These are phyloP conservation scores for Poliocrania exsul DNA, from an alignment of 2,797 vertebrate genomes.

Conservation along the genomic window DNA sequence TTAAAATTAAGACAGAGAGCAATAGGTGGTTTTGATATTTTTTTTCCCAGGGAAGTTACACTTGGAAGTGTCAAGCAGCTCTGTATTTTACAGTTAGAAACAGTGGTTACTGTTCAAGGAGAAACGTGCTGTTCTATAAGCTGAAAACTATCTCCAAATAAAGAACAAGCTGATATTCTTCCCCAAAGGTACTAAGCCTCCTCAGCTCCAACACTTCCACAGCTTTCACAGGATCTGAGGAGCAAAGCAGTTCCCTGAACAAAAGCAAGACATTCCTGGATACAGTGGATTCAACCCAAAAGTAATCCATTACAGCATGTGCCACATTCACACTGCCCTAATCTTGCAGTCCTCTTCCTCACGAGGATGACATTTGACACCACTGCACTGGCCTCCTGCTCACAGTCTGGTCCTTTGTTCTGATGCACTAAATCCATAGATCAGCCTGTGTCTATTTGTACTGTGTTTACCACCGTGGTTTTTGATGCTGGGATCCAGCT, in stretches of 20 bases:
- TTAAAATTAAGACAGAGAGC: background rate
- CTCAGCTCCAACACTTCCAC: background rate
- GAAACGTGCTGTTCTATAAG: background rate
- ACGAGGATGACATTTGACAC: background rate
- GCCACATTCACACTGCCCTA: background rate
- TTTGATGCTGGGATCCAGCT: background rate
- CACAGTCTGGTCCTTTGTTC: background rate
- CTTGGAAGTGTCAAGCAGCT: background rate
- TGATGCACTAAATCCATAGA: background rate
- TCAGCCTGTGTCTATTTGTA: background rate
- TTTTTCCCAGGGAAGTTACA: background rate
- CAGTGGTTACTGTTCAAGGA: background rate
- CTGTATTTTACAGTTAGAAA: background rate
- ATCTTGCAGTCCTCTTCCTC: background rate
- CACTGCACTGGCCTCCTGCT: background rate
- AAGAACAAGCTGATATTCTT: background rate
- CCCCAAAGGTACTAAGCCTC: background rate
- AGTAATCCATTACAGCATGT: background rate
- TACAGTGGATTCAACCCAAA: background rate
- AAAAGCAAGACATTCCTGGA: background rate
- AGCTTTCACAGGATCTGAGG: background rate
- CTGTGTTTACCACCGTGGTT: rapidly evolving
- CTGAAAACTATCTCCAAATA: background rate
- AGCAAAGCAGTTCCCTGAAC: background rate
- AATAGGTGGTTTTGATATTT: background rate